Evolutionary conservation across 1,140 invertebrate species (phyloP).

Genomic region (Diabrotica virgifera): DNA sequence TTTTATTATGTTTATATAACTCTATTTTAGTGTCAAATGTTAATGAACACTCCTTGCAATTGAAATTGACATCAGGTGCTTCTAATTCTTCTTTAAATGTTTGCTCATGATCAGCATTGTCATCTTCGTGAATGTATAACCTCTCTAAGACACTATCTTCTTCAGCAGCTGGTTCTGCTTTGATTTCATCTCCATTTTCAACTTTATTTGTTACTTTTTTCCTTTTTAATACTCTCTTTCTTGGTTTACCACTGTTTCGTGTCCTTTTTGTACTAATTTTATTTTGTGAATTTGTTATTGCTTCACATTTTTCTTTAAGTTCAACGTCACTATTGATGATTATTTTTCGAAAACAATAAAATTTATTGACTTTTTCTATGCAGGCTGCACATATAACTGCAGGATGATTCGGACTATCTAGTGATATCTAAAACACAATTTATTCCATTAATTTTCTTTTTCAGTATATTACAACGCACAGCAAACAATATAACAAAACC

Average conservation of each 20-base stretch:
- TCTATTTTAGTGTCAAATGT: slow-evolving; percentile 7
- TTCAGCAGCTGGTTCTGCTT: background rate
- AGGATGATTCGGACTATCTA: slow-evolving; percentile 25
- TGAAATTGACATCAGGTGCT: slow-evolving; percentile 10
- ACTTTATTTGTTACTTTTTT: background rate
- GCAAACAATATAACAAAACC: too few relatives aligned
- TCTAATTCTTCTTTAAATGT: slow-evolving; percentile 4
- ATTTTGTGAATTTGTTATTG: slow-evolving; percentile 9
- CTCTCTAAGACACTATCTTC: slow-evolving; percentile 5
- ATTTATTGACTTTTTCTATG: slow-evolving; percentile 32
- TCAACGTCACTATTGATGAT: slow-evolving; percentile 35
- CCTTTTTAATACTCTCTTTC: slow-evolving; percentile 6
- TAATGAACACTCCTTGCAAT: slow-evolving; percentile 1
- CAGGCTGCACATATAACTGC: slow-evolving; percentile 37
- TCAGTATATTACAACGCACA: too few relatives aligned
- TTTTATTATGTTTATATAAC: background rate
- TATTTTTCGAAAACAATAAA: slow-evolving; percentile 38
- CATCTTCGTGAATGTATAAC: slow-evolving; percentile 17
- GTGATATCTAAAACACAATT: slow-evolving; percentile 27
- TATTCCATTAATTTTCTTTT: background rate
- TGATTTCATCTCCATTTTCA: background rate
- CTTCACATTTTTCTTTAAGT: slow-evolving; percentile 28
- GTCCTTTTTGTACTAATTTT: slow-evolving; percentile 1
- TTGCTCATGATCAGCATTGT: background rate
- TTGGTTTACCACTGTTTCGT: slow-evolving; percentile 12